Percentiles rank a stretch among this genome's conserved stretches.
Evolutionary conservation across 1,140 invertebrate species (phyloP).

Genomic region (Diorhabda elongata): DNA sequence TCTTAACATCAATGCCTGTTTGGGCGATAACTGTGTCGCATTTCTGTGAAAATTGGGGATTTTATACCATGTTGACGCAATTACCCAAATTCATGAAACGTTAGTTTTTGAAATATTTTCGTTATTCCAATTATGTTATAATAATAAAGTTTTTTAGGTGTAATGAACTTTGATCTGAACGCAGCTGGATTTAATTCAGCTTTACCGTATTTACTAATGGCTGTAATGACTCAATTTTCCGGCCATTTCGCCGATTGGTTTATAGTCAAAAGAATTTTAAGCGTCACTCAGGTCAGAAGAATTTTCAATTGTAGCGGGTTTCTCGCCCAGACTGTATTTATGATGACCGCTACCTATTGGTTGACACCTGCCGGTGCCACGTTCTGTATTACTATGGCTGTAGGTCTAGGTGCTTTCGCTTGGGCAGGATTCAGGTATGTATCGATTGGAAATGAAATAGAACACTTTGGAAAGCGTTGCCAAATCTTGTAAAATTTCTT

Average conservation of each 20-base stretch:
- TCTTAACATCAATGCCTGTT: slow-evolving; percentile 77
- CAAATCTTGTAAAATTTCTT: no score
- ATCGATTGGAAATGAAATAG: no score
- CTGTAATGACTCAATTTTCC: slow-evolving; percentile 71
- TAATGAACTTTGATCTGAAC: slow-evolving; percentile 65
- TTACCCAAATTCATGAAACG: slow-evolving; percentile 88
- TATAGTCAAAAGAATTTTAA: slow-evolving; percentile 58
- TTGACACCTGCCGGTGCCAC: slow-evolving; percentile 63
- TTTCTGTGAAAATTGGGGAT: slow-evolving; percentile 95
- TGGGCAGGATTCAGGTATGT: slow-evolving; percentile 80
- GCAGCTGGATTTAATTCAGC: slow-evolving; percentile 78
- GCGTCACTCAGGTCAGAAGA: slow-evolving; percentile 70
- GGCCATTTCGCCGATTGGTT: slow-evolving; percentile 80
- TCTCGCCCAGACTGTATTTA: slow-evolving; percentile 77
- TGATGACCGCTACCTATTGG: slow-evolving; percentile 72
- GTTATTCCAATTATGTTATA: background rate
- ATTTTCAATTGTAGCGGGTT: slow-evolving; percentile 78
- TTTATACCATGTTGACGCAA: slow-evolving; percentile 87
- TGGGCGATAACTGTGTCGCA: slow-evolving; percentile 89
- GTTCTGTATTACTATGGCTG: slow-evolving; percentile 75
- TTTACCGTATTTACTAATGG: slow-evolving; percentile 83
- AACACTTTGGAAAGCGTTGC: no score
- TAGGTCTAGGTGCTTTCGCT: slow-evolving; percentile 83
- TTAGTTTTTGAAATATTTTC: slow-evolving; percentile 36
- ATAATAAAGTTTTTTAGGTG: slow-evolving; percentile 54